Percentiles rank a stretch among this genome's conserved stretches.
Conservation (phyloP, 2,113 vertebrate species). For the Misgurnus anguillicaudatus region DNA sequence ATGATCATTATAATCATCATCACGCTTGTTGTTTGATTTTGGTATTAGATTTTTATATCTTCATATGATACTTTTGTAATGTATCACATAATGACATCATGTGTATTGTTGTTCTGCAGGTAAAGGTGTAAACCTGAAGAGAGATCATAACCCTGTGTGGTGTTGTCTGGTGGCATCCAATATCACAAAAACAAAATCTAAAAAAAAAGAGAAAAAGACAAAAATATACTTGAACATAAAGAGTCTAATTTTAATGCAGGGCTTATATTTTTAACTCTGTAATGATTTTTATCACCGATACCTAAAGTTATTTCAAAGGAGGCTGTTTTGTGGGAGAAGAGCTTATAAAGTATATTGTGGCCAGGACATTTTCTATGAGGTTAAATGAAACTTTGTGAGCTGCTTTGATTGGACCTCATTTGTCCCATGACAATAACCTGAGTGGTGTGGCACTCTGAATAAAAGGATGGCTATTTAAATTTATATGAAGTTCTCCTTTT, state of each 20-base stretch:
- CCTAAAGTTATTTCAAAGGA: slow-evolving; percentile 54
- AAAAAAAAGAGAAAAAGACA: slow-evolving; percentile 47
- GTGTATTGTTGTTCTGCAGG: slow-evolving; percentile 57
- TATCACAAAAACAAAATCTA: slow-evolving; percentile 48
- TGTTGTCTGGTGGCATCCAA: slow-evolving; percentile 54
- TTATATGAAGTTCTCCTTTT: slow-evolving; percentile 35
- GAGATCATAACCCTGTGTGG: slow-evolving; percentile 47
- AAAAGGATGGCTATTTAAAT: slow-evolving; percentile 67
- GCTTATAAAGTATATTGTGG: slow-evolving; percentile 56
- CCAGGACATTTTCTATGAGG: slow-evolving; percentile 61
- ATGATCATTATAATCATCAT: not conserved
- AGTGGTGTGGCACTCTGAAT: slow-evolving; percentile 73
- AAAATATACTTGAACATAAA: slow-evolving; percentile 64
- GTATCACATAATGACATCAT: too few relatives aligned
- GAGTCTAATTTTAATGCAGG: slow-evolving; percentile 58
- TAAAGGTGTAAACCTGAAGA: slow-evolving; percentile 43
- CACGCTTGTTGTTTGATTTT: not conserved
- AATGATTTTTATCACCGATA: slow-evolving; percentile 60
- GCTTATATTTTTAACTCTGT: slow-evolving; percentile 67
- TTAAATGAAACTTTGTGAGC: slow-evolving; percentile 62
- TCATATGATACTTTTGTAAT: too few relatives aligned
- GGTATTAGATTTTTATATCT: too few relatives aligned
- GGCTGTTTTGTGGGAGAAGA: slow-evolving; percentile 49
- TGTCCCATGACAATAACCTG: slow-evolving; percentile 60
- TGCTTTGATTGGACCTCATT: slow-evolving; percentile 66